Evolutionary conservation across 2,888 invertebrate genomes (phyloP).

Genomic region (Creontiades dilutus): DNA sequence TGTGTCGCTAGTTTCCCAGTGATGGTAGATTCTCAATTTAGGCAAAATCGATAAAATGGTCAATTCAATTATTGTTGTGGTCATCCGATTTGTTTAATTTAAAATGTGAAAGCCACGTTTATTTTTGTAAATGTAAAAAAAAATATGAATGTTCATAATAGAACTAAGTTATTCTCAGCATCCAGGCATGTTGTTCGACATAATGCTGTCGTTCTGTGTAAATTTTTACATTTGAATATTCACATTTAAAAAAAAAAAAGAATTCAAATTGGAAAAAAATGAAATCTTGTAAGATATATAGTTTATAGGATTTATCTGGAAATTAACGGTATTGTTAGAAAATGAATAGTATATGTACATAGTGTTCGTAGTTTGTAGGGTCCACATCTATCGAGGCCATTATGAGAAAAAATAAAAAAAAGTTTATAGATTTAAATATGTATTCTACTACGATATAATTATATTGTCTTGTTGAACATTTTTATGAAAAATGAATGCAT

Average conservation of each 20-base stretch:
- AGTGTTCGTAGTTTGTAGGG: slow-evolving; percentile 42
- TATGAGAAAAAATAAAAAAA: slow-evolving; percentile 16
- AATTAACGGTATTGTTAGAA: slow-evolving; percentile 47
- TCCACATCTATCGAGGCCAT: slow-evolving; percentile 46
- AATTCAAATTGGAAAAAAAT: not conserved
- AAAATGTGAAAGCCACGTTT: slow-evolving; percentile 48
- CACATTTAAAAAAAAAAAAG: not conserved
- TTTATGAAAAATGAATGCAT: slow-evolving; percentile 6
- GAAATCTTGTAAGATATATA: slow-evolving; percentile 51
- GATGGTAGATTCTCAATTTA: not conserved
- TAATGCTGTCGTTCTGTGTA: not conserved
- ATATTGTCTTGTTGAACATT: slow-evolving; percentile 53
- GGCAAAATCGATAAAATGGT: slow-evolving; percentile 35
- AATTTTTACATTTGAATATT: slow-evolving; percentile 42
- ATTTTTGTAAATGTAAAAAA: slow-evolving; percentile 60
- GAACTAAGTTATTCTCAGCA: slow-evolving; percentile 21
- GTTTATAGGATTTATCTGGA: slow-evolving; percentile 25
- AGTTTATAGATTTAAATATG: slow-evolving; percentile 19
- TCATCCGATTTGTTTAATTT: slow-evolving; percentile 11
- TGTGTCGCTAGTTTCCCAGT: not conserved
- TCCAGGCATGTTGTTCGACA: not conserved
- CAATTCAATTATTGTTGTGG: slow-evolving; percentile 48
- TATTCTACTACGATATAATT: slow-evolving; percentile 22
- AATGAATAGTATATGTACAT: slow-evolving; percentile 52
- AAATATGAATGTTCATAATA: slow-evolving; percentile 10